Evolutionary conservation across 2,797 vertebrate species (phyloP), one percentile per base, ranked within the genome.

Genomic region (Lagodon rhomboides): DNA sequence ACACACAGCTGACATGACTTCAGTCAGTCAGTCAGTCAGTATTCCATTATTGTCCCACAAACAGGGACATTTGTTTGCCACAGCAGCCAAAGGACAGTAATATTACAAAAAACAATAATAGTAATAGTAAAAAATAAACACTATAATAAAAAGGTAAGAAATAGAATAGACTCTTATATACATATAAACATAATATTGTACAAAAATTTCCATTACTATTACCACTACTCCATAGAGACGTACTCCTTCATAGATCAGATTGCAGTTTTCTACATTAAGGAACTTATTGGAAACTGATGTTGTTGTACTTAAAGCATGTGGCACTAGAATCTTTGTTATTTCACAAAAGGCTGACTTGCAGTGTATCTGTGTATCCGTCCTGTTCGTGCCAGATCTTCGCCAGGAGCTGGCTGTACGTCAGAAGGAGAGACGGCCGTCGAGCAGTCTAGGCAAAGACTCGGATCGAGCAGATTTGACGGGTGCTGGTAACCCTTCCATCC

Each of bases 361-460:
- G 38, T 59, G 11, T 65, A 4, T 47, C 27, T 67, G 38, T 59
- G 11, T 65, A 4, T 47, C 27, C 64, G 38, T 68, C 23, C 6
- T 74, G 59, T 66, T 58, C 68, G 44, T 17, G 65, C 1, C 68
- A 99, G 98, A 99, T 88, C 93, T 99, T 68, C 95, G 97, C 4
- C 98, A 99, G 72, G 98, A 99, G 87, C 90, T 99, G 91, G 98
- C 97, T 0, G 98, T 99, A 25, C 97, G 98, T 77, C 97, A 99
- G 87, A 99, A 98, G 83, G 98, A 99, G 71, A 96, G 94, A 17
- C 91, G 94, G 17, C 90, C 94, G 0, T 95, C 95, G 44, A 95
- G 92, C 87, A 94, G 94, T 47, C 77, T 95, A 47, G 81, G 91
- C 62, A 95, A 90, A 87, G 96, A 96, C 54, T 16, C 82, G 0